Conservation (phyloP, 2,113 vertebrate genomes). For the Chionodraco myersi region DNA sequence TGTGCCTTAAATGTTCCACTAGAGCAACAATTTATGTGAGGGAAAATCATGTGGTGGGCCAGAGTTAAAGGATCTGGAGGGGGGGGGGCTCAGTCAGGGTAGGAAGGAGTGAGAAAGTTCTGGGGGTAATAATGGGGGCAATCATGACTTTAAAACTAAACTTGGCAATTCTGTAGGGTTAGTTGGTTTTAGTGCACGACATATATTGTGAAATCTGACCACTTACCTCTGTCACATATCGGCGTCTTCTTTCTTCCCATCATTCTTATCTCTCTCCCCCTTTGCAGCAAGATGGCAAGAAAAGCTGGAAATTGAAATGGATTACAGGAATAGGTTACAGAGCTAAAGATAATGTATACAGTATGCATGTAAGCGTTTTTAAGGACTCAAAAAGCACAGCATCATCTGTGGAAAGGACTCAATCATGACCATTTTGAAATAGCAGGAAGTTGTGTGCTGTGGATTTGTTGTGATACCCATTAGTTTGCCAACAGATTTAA, state of each 20-base stretch:
- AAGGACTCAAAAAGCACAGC: conserved; percentile 38
- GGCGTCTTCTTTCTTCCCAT: not conserved
- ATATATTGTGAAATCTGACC: conserved; percentile 17
- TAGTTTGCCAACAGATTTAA: not conserved
- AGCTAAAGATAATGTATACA: not conserved
- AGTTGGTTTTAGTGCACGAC: conserved; percentile 1
- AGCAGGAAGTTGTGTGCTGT: not conserved
- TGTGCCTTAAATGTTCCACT: conserved; percentile 84
- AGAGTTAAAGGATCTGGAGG: conserved; percentile 46
- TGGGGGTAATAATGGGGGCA: not conserved
- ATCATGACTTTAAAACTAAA: conserved; percentile 33
- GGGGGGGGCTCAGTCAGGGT: conserved; percentile 19
- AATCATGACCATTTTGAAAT: not conserved
- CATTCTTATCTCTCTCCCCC: conserved; percentile 18
- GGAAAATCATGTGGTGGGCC: conserved; percentile 68
- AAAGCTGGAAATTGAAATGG: not conserved
- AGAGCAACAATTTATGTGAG: conserved; percentile 80
- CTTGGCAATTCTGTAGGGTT: conserved; percentile 20
- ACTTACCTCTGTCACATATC: conserved; percentile 25
- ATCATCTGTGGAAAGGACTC: conserved; percentile 46
- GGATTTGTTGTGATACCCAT: not conserved
- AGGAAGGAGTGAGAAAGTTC: conserved; percentile 9
- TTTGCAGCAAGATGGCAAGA: conserved; percentile 20
- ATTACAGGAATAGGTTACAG: not conserved
- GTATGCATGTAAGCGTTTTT: not conserved